Evolutionary conservation across 2,113 vertebrate species (phyloP), one percentile per base, ranked within the genome.

Genomic region (Regulus satrapa): DNA sequence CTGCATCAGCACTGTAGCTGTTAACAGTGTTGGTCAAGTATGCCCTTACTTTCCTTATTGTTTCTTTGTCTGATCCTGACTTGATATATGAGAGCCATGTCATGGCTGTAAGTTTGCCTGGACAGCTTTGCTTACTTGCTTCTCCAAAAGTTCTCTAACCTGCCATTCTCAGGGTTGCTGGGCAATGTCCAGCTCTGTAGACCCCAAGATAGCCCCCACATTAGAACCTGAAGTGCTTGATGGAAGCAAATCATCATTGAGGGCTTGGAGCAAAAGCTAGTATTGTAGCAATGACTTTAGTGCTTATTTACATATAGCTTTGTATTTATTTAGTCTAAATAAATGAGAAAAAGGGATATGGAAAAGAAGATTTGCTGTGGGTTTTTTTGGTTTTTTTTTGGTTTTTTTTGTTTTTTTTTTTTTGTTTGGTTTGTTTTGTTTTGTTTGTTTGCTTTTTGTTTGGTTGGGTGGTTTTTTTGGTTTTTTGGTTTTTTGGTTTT

Each of bases 11-110:
- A 0, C 10, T 55, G 36, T 26, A 62, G 24, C n/a, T 20, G 5
- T 66, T 75, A n/a, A 18, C 6, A 45, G 21, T 31, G 23, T 14
- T 41, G 29, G 23, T 18, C 40, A 31, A 61, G 13, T 25, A 38
- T 1, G 1, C 1, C 10, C 11, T 5, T 2, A 31, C 4, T 43
- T 82, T 75, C 23, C 7, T 21, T 49, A 36, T 5, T 24, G 7
- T 18, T 46, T 43, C 38, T 36, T 64, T 41, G 32, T 46, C 14
- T 86, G 36, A 62, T 61, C 29, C 18, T 52, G n/a, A 51, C 11
- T 51, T 51, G 31, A 10, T 13, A 2, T 2, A 4, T 3, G n/a
- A 23, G 29, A 46, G 13, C 63, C 17, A 15, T 20, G 20, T 40
- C 36, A 40, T 49, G 46, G 10, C 8, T 66, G 2, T 32, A 23